Evolutionary conservation across 2,888 invertebrate species (phyloP), one percentile per base, ranked within the genome.

Genomic region (Clivina fossor): DNA sequence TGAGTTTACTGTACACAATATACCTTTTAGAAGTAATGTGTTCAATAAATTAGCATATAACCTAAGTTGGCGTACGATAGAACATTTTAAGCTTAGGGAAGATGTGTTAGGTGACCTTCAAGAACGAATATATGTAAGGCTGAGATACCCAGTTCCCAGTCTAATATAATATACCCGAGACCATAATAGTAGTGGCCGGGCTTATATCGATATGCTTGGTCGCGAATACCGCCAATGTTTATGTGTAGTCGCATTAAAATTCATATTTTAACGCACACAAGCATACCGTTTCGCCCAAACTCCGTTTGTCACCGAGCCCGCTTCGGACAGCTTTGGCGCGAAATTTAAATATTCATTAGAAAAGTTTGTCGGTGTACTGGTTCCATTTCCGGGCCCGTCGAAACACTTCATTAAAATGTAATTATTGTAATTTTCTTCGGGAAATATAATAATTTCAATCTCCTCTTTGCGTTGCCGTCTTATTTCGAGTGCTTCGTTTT

Each of bases 381-480:
- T 55, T 55, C 55, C 55, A 55, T 55, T 55, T 55, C 55, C 55
- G 55, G 35, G 35, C 35, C 46, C 30, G 47, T 32, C 47, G 46
- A 55, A 55, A 55, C 55, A 55, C 55, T 55, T 55, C 55, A 55
- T 55, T 55, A 55, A 55, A 55, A 55, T 55, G 55, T 55, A 55
- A 55, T 55, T 55, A 55, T 55, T 55, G 55, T 55, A 55, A 55
- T 55, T 55, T 47, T 55, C 47, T 35, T 22, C 46, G 55, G 44
- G 55, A 55, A 55, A 55, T 55, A 55, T 55, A 46, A 55, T 55
- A 55, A 55, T 55, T 55, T 55, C 55, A 47, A 55, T 53, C 35
- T 53, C 26, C 35, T 33, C 51, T 44, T 35, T n/a, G n/a, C n/a
- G n/a, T n/a, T n/a, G n/a, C n/a, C 44, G 43, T 44, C 53, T 53